Conservation (phyloP, 2,113 vertebrate genomes). For the Gadus macrocephalus region DNA sequence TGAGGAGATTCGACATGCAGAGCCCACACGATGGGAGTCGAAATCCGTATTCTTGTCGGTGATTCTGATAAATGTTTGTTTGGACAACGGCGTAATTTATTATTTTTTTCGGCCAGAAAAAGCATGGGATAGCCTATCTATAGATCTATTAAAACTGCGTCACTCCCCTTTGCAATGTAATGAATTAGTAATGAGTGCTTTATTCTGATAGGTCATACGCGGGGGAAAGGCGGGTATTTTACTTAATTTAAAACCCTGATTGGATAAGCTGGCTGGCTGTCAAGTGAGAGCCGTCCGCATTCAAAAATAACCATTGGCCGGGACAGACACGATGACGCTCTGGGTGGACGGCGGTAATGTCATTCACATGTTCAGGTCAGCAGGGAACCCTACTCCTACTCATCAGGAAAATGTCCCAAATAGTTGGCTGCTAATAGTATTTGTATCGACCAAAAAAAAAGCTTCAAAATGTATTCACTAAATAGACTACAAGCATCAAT, state of each 20-base stretch:
- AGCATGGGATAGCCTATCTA: conserved; percentile 51
- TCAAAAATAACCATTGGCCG: conserved; percentile 40
- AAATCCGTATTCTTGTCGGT: conserved; percentile 4
- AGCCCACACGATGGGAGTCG: conserved; percentile 23
- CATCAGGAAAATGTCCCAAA: conserved; percentile 3
- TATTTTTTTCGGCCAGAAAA: conserved; percentile 44
- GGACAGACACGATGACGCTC: not conserved
- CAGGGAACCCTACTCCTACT: conserved; percentile 17
- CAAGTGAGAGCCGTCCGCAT: not conserved
- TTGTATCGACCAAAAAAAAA: too few relatives aligned
- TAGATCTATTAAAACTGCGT: conserved; percentile 66
- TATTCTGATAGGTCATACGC: conserved; percentile 34
- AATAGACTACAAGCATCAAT: too few relatives aligned
- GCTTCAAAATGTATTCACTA: too few relatives aligned
- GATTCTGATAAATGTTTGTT: conserved; percentile 2
- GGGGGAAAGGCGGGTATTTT: not conserved
- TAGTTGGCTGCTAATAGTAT: too few relatives aligned
- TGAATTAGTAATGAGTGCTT: conserved; percentile 60
- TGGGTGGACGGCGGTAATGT: conserved; percentile 39
- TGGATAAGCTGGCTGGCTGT: conserved; percentile 32
- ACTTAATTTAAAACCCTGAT: conserved; percentile 14
- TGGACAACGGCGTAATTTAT: not conserved
- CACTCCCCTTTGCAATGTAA: conserved; percentile 67
- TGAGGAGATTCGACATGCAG: conserved; percentile 48
- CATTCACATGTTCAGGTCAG: conserved; percentile 41